Base-by-base conservation (phyloP, 1,140 invertebrate genomes). In the Halictus rubicundus region DNA sequence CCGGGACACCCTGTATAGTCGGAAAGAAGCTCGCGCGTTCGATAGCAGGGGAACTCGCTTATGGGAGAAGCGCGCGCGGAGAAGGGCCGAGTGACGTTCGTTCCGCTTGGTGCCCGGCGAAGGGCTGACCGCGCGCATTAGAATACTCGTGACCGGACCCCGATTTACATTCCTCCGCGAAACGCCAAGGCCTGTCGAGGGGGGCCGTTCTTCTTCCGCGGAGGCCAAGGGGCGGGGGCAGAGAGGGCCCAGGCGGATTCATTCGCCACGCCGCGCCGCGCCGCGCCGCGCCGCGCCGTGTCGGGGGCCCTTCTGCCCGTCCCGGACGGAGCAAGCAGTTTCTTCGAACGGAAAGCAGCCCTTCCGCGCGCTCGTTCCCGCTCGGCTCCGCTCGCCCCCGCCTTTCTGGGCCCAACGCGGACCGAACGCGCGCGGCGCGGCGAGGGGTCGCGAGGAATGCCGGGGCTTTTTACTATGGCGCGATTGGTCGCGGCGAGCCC, bases 101-200 rank as follows among this genome's bases (percentile, higher is more conserved):
- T 54, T 70, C 75, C 46, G 66, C 63, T 66, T 64, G 37, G 71
- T 60, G 65, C 7, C 66, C 46, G 21, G 32, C 68, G 23, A 86
- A 83, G 60, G 81, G 78, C 81, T 73, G 68, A 79, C 83, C 61
- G 84, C 84, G 75, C 84, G 75, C 85, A 82, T 86, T 86, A 83
- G 85, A 86, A 86, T 86, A 86, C 85, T 86, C 85, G 85, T 86
- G 85, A 86, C 85, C 85, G 42, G 85, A 83, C 85, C 60, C 63
- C 76, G 84, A 86, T 86, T 86, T 86, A 77, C 85, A 86, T 86
- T 86, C 85, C 85, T 74, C 60, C 70, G 75, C 46, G 76, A 75
- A 85, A 71, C 49, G 49, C 85, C 84, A 85, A 85, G 83, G 83
- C 49, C 71, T 71, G 23, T 54, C 49, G 19, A 64, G 32, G 49